Conservation (phyloP, 1,140 invertebrate genomes). For the Apis dorsata region DNA sequence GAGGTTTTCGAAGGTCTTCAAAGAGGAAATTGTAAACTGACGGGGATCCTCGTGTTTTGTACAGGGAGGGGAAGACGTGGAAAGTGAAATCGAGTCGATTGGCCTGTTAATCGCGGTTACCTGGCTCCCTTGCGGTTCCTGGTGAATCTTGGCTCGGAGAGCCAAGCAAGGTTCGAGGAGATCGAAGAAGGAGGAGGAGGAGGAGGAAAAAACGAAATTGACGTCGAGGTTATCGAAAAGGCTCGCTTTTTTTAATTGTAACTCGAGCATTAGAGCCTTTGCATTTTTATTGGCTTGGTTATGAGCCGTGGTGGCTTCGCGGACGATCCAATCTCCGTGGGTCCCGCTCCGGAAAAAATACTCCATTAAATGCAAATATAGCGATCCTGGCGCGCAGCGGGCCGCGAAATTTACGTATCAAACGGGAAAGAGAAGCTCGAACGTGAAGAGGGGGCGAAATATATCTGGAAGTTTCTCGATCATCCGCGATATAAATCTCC, state of each 20-base stretch:
- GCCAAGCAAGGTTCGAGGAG: neutral
- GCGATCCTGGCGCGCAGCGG: constrained; percentile 6
- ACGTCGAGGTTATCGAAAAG: neutral
- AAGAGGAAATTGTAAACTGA: neutral
- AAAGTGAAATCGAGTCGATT: constrained; percentile 15
- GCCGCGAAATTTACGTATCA: constrained; percentile 46
- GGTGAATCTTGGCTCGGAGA: neutral
- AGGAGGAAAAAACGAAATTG: neutral
- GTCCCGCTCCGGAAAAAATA: neutral
- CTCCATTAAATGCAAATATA: constrained; percentile 56
- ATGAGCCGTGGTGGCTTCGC: neutral
- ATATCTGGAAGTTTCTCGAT: constrained; percentile 14
- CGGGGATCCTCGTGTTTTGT: too few species aligned
- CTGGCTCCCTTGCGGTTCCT: neutral
- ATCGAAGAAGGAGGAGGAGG: too few species aligned
- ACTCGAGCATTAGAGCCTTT: neutral
- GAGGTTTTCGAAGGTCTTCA: neutral
- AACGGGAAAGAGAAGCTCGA: neutral
- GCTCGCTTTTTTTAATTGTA: neutral
- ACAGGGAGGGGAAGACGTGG: neutral
- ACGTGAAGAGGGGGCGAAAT: too few species aligned
- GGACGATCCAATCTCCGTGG: neutral
- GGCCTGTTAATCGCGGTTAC: neutral
- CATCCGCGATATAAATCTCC: neutral
- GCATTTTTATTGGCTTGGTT: neutral